phyloP scores from a whole-genome alignment of 2,113 vertebrate genomes.

The Thymallus thymallus region DNA sequence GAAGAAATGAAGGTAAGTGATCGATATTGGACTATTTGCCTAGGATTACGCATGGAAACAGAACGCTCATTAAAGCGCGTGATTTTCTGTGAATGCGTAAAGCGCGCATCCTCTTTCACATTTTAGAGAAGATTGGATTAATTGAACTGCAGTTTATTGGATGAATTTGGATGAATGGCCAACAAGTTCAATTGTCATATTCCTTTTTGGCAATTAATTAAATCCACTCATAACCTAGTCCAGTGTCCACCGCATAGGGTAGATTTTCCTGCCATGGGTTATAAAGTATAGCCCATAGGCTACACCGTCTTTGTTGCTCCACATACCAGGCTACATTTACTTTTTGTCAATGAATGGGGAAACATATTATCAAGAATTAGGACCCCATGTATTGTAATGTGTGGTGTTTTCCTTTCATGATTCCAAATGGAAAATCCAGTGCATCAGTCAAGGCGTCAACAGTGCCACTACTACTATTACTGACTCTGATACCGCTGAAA shows the following conservation, averaged over 20 bases:
- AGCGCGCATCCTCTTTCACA: conserved; percentile 67
- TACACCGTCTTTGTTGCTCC: neutral
- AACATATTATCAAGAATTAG: neutral
- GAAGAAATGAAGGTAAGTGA: conserved; percentile 97
- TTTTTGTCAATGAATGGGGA: neutral
- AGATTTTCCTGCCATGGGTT: neutral
- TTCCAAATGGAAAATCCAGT: conserved; percentile 71
- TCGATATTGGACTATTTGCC: conserved; percentile 55
- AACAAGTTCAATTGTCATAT: conserved; percentile 58
- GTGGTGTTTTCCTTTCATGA: conserved; percentile 48
- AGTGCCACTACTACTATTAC: conserved; percentile 63
- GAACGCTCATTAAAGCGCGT: conserved; percentile 58
- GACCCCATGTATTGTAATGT: conserved; percentile 26
- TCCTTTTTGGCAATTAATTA: neutral
- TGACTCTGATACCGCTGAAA: conserved; percentile 21
- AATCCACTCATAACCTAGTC: neutral
- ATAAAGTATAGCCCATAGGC: neutral
- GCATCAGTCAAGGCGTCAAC: conserved; percentile 74
- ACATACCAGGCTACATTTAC: too few relatives aligned
- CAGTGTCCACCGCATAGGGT: neutral
- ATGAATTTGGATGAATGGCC: conserved; percentile 62
- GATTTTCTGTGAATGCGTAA: conserved; percentile 70
- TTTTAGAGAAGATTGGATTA: conserved; percentile 68
- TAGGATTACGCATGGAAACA: conserved; percentile 63
- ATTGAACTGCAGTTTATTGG: conserved; percentile 60